phyloP scores from a whole-genome alignment of 2,888 invertebrate species.

The Pollenia angustigena region DNA sequence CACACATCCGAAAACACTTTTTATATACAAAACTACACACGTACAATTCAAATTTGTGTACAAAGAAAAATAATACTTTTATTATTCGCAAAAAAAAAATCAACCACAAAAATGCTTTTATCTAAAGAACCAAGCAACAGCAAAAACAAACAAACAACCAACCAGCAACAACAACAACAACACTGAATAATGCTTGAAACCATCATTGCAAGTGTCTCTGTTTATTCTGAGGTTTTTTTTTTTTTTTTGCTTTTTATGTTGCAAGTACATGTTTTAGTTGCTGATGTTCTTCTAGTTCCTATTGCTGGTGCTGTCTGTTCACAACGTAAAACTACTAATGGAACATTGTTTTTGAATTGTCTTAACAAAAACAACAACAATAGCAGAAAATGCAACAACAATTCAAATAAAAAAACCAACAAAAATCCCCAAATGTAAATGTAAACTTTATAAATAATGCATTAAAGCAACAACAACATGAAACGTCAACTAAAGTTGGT shows the following conservation, averaged over 20 bases:
- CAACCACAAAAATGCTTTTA: neutral
- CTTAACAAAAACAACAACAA: constrained; percentile 46
- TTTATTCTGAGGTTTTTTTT: constrained; percentile 14
- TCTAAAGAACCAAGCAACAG: neutral
- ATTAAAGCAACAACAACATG: constrained; percentile 64
- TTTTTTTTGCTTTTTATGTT: neutral
- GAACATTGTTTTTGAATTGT: constrained; percentile 60
- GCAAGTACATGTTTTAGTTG: constrained; percentile 29
- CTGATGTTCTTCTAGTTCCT: constrained; percentile 22
- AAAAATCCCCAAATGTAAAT: constrained; percentile 78
- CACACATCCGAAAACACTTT: constrained; percentile 2
- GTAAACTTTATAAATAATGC: constrained; percentile 79
- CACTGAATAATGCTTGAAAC: constrained; percentile 19
- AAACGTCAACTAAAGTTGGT: constrained; percentile 18
- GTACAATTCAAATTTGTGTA: constrained; percentile 13
- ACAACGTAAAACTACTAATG: constrained; percentile 40
- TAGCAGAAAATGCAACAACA: constrained; percentile 28
- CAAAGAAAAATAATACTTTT: constrained; percentile 47
- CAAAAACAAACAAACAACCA: constrained; percentile 13
- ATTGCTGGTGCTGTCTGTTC: constrained; percentile 33
- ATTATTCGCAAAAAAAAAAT: constrained; percentile 10
- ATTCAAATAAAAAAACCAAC: constrained; percentile 41
- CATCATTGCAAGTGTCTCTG: constrained; percentile 34
- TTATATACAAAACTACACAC: neutral
- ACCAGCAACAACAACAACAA: constrained; percentile 11